Base-by-base conservation (phyloP, 2,888 invertebrate species). In the Mythimna ferrago region DNA sequence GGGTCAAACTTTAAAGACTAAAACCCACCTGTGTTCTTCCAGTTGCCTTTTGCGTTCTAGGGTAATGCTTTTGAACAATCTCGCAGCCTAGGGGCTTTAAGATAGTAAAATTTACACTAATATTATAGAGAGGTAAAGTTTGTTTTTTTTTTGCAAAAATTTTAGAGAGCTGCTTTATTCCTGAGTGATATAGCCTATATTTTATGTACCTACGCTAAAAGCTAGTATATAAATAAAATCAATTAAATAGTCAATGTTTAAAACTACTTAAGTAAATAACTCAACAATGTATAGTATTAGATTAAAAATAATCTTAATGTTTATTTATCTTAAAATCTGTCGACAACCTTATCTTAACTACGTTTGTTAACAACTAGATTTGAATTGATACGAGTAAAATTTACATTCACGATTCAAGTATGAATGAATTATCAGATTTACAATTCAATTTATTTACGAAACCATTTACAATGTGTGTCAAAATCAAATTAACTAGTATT, bases 301-400 rank as follows among this genome's bases (percentile, higher is more conserved):
- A 35, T 58, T 35, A 51, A 53, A 21, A 4, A 35, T 16, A 57
- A 78, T 35, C 19, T 14, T 53, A 35, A 14, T 26, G 41, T 60
- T 26, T 35, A 68, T 21, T 56, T 58, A 58, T 58, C n/a, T 58
- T 61, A 4, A 19, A 80, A 57, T 32, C 56, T 5, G 38, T 54
- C 32, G 26, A 53, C 21, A 53, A 53, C 69, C 58, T 82, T 66
- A 78, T 82, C 78, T 82, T 19, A 60, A 66, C 63, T 62, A 41
- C 77, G 26, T 64, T 78, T 64, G 66, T 77, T 44, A 78, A 82
- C 71, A 71, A 63, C 26, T 53, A 41, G 11, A 60, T 35, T 16
- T 56, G 57, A 58, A 26, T 66, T 44, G 16, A 70, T 62, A 63
- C 16, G 60, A 35, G 5, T 51, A 26, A 2, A 71, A 82, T 78